Percentiles rank a stretch among this genome's conserved stretches.
Conservation (phyloP, 2,113 vertebrate genomes). For the Propithecus coquereli region DNA sequence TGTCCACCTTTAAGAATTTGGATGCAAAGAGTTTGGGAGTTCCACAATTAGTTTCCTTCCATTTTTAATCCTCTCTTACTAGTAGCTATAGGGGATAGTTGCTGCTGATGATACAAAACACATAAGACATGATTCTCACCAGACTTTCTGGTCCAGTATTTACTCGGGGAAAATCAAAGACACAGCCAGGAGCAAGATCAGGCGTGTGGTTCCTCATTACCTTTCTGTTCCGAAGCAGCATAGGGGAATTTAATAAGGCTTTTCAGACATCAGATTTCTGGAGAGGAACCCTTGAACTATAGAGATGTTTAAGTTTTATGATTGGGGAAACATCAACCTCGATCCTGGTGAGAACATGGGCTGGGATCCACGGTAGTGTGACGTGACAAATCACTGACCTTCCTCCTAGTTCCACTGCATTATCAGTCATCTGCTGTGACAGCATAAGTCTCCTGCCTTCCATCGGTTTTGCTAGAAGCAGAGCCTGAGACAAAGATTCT, state of each 20-base stretch:
- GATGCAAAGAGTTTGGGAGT: background rate
- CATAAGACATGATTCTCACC: background rate
- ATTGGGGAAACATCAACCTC: background rate
- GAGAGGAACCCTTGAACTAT: background rate
- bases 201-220: background rate
- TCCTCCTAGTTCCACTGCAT: background rate
- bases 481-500: background rate
- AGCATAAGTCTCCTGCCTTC: background rate
- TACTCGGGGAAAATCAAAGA: background rate
- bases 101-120: background rate
- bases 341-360: background rate
- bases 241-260: background rate
- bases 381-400: background rate
- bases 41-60: background rate
- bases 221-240: background rate
- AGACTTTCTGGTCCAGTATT: background rate
- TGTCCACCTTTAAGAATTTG: background rate
- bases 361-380: background rate
- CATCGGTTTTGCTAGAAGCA: background rate
- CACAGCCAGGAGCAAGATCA: background rate
- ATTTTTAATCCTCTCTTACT: background rate
- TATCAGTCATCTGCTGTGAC: background rate
- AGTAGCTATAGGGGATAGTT: background rate
- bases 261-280: background rate
- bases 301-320: background rate